A percentile compares a stretch with the other conserved stretches of the same genome.
phyloP scores from a whole-genome alignment of 2,888 invertebrate genomes.

The Nebria salina region DNA sequence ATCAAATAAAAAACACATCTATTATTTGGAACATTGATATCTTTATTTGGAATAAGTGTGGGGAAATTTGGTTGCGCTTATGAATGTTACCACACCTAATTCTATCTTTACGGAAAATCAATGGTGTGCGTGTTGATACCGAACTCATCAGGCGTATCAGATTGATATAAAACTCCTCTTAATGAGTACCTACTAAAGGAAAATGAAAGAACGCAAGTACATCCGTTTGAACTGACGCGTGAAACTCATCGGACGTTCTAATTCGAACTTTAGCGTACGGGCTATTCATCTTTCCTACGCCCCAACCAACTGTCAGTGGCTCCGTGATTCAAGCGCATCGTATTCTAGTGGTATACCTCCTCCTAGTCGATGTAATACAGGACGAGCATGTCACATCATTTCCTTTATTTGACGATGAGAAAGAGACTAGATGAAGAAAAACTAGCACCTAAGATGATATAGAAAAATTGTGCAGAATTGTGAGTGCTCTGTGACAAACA shows the following conservation, averaged over 20 bases:
- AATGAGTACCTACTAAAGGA: conserved; percentile 14
- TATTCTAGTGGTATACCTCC: not conserved
- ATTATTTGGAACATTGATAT: too few relatives aligned
- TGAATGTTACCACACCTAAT: not conserved
- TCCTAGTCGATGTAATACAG: not conserved
- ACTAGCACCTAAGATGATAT: not conserved
- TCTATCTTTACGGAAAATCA: not conserved
- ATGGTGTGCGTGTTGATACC: conserved; percentile 15
- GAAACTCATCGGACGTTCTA: conserved; percentile 19
- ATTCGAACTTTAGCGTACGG: conserved; percentile 10
- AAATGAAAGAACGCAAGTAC: conserved; percentile 22
- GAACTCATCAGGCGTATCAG: conserved; percentile 7
- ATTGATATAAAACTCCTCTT: conserved; percentile 28
- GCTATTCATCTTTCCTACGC: conserved; percentile 11
- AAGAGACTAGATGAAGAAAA: not conserved
- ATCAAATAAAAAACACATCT: too few relatives aligned
- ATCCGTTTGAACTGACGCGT: conserved; percentile 14
- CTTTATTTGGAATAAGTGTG: not conserved
- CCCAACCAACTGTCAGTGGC: conserved; percentile 9
- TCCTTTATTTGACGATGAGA: not conserved
- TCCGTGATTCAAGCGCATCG: not conserved
- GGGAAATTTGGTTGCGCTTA: not conserved
- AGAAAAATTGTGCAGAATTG: not conserved
- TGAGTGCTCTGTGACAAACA: not conserved
- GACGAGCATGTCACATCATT: conserved; percentile 1